These are phyloP conservation scores for Aspidiotus rigidus DNA, from an alignment of 2,888 invertebrate genomes.

Conservation along the genomic window DNA sequence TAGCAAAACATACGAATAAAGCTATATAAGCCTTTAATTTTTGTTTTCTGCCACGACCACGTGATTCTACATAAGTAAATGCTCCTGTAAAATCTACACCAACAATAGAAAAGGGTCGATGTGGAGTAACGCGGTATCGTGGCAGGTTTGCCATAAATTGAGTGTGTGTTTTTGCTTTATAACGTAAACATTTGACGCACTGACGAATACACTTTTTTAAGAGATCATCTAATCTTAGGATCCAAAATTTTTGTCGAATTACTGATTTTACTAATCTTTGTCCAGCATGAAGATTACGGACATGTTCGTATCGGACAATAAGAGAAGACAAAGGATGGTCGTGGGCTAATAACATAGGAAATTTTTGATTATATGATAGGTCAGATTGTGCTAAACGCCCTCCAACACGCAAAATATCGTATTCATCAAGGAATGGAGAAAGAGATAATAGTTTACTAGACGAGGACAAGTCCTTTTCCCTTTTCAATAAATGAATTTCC, in stretches of 20 bases:
- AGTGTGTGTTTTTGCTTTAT: slow-evolving; percentile 3
- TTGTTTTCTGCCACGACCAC: neutral
- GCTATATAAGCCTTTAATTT: slow-evolving; percentile 33
- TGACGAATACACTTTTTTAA: neutral
- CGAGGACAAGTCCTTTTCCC: neutral
- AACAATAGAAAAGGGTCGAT: slow-evolving; percentile 24
- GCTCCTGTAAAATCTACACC: slow-evolving; percentile 36
- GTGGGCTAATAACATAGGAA: slow-evolving; percentile 35
- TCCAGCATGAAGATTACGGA: slow-evolving; percentile 35
- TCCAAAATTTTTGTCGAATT: slow-evolving; percentile 6
- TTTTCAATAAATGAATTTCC: slow-evolving; percentile 7
- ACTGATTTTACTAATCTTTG: slow-evolving; percentile 14
- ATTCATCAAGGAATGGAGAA: slow-evolving; percentile 36
- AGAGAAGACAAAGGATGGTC: slow-evolving; percentile 9
- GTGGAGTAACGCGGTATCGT: slow-evolving; percentile 30
- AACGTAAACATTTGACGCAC: neutral
- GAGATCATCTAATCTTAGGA: neutral
- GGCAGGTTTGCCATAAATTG: slow-evolving; percentile 40
- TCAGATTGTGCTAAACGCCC: slow-evolving; percentile 35
- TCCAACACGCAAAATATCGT: slow-evolving; percentile 36
- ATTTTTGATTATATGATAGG: slow-evolving; percentile 27
- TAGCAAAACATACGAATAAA: slow-evolving; percentile 36
- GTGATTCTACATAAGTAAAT: neutral
- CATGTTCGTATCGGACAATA: slow-evolving; percentile 36
- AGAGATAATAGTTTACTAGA: slow-evolving; percentile 10